These are phyloP conservation scores for Carcinoscorpius rotundicauda DNA, from an alignment of 1,140 invertebrate genomes.

Conservation along the genomic window DNA sequence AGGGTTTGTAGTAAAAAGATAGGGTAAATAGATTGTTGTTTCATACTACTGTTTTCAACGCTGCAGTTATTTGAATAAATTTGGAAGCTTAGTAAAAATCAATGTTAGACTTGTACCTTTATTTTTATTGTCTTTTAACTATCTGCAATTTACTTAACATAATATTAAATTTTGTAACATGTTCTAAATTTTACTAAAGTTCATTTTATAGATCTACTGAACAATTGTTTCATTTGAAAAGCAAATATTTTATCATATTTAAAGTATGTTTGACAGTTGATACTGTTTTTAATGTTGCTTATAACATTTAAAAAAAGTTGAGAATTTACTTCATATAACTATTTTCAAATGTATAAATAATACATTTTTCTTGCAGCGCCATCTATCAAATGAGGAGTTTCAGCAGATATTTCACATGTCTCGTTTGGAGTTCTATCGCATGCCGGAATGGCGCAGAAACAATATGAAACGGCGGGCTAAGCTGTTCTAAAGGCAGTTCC, in stretches of 20 bases:
- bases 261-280: too few species aligned
- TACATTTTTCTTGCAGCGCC: conserved; percentile 52
- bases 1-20: conserved; percentile 20
- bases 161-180: too few species aligned
- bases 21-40: neutral
- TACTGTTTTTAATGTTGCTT: too few species aligned
- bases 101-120: neutral
- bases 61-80: neutral
- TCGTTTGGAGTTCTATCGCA: conserved; percentile 84
- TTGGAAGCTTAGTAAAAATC: neutral
- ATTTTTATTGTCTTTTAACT: neutral
- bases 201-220: too few species aligned
- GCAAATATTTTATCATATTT: too few species aligned
- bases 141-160: neutral
- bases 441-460: conserved; percentile 94
- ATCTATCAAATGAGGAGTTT: conserved; percentile 92
- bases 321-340: too few species aligned
- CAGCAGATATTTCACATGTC: conserved; percentile 79
- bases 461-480: conserved; percentile 84
- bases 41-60: neutral
- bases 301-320: too few species aligned
- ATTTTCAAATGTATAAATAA: too few species aligned
- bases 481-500: conserved; percentile 54
- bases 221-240: too few species aligned
- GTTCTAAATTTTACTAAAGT: too few species aligned